Percentiles rank a stretch among this genome's conserved stretches.
Evolutionary conservation across 2,113 vertebrate genomes (phyloP).

Genomic region (Dromas ardeola): DNA sequence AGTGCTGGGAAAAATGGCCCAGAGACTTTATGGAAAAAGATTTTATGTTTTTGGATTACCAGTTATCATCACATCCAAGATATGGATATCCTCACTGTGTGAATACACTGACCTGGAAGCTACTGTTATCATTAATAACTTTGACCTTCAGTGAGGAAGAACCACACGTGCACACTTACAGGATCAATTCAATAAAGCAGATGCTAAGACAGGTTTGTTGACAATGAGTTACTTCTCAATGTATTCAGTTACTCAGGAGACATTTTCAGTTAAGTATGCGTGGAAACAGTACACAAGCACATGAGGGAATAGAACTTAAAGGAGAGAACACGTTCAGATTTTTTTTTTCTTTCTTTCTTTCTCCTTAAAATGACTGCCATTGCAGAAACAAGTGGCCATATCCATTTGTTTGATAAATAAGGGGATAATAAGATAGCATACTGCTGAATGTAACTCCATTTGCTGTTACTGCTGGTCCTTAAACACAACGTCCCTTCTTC

Average conservation of each 20-base stretch:
- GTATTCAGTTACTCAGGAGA: not conserved
- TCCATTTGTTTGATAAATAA: not conserved
- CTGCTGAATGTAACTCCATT: not conserved
- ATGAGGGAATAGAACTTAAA: not conserved
- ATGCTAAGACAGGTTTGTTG: not conserved
- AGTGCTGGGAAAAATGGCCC: not conserved
- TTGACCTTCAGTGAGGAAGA: not conserved
- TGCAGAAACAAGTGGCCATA: not conserved
- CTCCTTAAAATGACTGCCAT: not conserved
- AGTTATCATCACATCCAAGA: not conserved
- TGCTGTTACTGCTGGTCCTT: not conserved
- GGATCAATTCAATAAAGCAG: not conserved
- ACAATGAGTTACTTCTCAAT: not conserved
- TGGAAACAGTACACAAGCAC: not conserved
- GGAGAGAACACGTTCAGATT: not conserved
- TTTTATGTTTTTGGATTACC: not conserved
- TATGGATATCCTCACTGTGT: not conserved
- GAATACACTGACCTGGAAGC: not conserved
- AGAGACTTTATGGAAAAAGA: not conserved
- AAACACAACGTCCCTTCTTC: not conserved
- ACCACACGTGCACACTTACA: not conserved
- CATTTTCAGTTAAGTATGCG: not conserved
- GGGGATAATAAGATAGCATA: not conserved
- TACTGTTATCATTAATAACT: not conserved
- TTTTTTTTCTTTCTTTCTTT: not conserved